A percentile compares a stretch with the other conserved stretches of the same genome.
phyloP scores from a whole-genome alignment of 2,113 vertebrate genomes.

The Scomber colias region DNA sequence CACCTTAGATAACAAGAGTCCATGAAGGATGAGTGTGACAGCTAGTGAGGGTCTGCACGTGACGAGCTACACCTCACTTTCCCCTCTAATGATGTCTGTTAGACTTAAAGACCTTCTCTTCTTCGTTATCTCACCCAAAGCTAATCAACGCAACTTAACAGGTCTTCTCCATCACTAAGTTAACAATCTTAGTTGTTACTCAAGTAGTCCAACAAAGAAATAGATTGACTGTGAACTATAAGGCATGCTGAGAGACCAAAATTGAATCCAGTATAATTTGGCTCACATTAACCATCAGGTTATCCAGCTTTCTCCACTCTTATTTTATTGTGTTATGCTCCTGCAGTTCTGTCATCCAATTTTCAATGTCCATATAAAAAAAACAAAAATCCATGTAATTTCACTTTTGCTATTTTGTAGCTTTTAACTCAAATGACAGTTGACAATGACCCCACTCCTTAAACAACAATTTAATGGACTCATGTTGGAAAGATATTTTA shows the following conservation, averaged over 20 bases:
- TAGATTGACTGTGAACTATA: not conserved
- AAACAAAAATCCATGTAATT: too few species aligned
- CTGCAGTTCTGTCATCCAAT: too few species aligned
- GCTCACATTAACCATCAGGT: too few species aligned
- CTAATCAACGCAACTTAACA: constrained; percentile 52
- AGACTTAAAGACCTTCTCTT: constrained; percentile 35
- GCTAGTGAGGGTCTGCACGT: not conserved
- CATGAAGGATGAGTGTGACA: constrained; percentile 14
- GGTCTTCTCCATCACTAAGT: constrained; percentile 38
- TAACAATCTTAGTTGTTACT: constrained; percentile 36
- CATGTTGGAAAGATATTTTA: too few species aligned
- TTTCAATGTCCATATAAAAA: too few species aligned
- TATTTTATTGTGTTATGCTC: too few species aligned
- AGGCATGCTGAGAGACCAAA: not conserved
- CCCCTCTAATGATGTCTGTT: constrained; percentile 17
- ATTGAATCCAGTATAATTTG: too few species aligned
- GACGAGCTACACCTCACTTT: constrained; percentile 14
- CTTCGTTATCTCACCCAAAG: constrained; percentile 43
- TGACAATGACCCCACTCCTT: too few species aligned
- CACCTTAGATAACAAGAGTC: constrained; percentile 17
- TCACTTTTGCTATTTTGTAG: too few species aligned
- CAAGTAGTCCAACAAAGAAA: not conserved
- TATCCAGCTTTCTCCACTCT: too few species aligned
- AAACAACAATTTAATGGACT: too few species aligned
- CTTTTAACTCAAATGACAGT: too few species aligned